Evolutionary conservation across 2,797 vertebrate genomes (phyloP).

Genomic region (Micromesistius poutassou): DNA sequence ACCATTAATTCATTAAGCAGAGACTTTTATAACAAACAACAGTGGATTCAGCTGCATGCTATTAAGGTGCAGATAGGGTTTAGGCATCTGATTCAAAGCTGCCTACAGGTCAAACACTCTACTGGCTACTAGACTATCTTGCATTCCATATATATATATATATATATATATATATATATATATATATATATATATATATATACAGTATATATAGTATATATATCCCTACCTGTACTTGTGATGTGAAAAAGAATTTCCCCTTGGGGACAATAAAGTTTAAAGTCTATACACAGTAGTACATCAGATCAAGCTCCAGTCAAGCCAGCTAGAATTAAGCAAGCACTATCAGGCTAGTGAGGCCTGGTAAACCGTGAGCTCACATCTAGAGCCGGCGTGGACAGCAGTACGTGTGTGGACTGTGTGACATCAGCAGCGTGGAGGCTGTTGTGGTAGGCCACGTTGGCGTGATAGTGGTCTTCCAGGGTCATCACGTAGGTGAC

Average conservation of each 20-base stretch:
- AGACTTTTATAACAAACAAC: not conserved
- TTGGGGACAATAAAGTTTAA: too few relatives aligned
- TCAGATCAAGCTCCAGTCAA: not conserved
- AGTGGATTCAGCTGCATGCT: not conserved
- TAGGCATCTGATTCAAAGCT: too few relatives aligned
- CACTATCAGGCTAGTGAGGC: not conserved
- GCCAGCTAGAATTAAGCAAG: not conserved
- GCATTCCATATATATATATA: not conserved
- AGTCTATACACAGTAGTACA: too few relatives aligned
- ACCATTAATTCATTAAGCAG: too few relatives aligned
- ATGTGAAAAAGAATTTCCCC: too few relatives aligned
- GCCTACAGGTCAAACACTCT: not conserved
- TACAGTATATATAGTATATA: too few relatives aligned
- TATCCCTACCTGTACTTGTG: too few relatives aligned
- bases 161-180: not conserved
- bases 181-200: too few relatives aligned
- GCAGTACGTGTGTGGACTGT: conserved; percentile 92
- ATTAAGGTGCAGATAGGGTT: not conserved
- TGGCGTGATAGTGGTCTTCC: conserved; percentile 92
- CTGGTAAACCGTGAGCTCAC: conserved; percentile 64
- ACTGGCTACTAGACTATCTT: not conserved
- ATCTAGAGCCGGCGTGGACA: conserved; percentile 87
- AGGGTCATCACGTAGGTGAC: conserved; percentile 89
- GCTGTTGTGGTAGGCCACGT: conserved; percentile 96
- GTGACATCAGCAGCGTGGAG: conserved; percentile 91